Base-by-base conservation (phyloP, 2,888 invertebrate genomes). In the Heliconius aoede region DNA sequence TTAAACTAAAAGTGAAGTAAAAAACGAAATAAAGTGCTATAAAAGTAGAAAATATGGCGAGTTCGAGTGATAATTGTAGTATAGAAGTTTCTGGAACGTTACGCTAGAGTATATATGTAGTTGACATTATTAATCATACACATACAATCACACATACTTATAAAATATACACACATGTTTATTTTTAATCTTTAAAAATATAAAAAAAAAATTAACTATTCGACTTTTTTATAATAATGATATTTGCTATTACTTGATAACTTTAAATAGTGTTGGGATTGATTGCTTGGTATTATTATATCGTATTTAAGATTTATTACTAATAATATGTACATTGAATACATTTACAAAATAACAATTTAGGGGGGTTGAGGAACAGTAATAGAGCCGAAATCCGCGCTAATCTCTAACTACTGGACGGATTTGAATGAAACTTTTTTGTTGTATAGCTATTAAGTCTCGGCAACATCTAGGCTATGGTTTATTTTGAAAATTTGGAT, bases 191-290 rank as follows among this genome's bases (percentile, higher is more conserved):
- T 46, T 68, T 11, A 46, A 51, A 51, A 51, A n/a, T 68, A 68
- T 68, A 13, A 51, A 21, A 30, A 51, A 13, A 51, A 21, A 30
- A 51, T 51, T 68, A 68, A 68, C 30, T 24, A 46, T 40, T 65
- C 61, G 32, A 62, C 61, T 68, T 69, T 58, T 72, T 67, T 36
- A 60, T 40, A 55, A 69, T 69, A 69, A 55, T 51, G 69, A 69
- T 69, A 30, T 69, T 69, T 69, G 55, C 30, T 11, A 65, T 65
- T 65, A 65, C 7, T 51, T 30, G 30, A 69, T 69, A 69, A 69
- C 28, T 69, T 69, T 46, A 30, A 51, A 55, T 36, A 65, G 65
- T 65, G 65, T 36, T 65, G 32, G 32, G 32, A 64, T n/a, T n/a
- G n/a, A n/a, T n/a, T n/a, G n/a, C n/a, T n/a, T n/a, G 36, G 65